Base-by-base conservation (phyloP, 2,113 vertebrate genomes). In the Pachypanchax playfairii region DNA sequence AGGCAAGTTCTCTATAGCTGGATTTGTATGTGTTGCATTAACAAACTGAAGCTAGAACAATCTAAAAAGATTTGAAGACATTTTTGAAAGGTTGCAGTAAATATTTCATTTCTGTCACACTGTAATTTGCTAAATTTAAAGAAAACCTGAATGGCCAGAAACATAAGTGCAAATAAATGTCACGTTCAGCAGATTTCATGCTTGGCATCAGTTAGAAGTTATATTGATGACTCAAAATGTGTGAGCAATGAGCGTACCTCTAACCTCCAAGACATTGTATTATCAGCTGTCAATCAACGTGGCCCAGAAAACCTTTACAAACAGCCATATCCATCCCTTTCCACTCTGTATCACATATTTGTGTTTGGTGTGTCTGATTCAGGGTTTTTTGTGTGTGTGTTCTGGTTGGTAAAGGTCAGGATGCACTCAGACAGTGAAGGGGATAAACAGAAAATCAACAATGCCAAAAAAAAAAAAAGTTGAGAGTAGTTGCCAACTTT, bases 361-460 rank as follows among this genome's bases (percentile, higher is more conserved):
- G 28, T 55, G 49, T 61, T 57, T 60, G 49, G 33, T 35, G 11
- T 39, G 57, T 53, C 49, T 56, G 33, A 24, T 31, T 66, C 42
- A 54, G 63, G 33, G 33, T 13, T 69, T 65, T 49, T 33, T 36
- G n/a, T 52, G 26, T 58, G 65, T 58, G 48, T 69, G 74, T 79
- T 70, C 79, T 67, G 49, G 55, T 81, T 55, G 65, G n/a, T 70
- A 87, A 91, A 91, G 87, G 89, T 90, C 87, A 90, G 69, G 73
- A 83, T 66, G 63, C 69, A 64, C 75, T 83, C 52, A 79, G 73
- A 77, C 84, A 71, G 68, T 73, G 81, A 81, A 73, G 63, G 57
- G 74, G 81, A 87, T 77, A 87, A 86, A 91, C 85, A 82, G 80
- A 88, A 88, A 80, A 73, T 75, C 69, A 86, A 83, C 77, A 84